A percentile compares a stretch with the other conserved stretches of the same genome.
Evolutionary conservation across 2,797 vertebrate species (phyloP).

Genomic region (Schizothorax lantsangensis): DNA sequence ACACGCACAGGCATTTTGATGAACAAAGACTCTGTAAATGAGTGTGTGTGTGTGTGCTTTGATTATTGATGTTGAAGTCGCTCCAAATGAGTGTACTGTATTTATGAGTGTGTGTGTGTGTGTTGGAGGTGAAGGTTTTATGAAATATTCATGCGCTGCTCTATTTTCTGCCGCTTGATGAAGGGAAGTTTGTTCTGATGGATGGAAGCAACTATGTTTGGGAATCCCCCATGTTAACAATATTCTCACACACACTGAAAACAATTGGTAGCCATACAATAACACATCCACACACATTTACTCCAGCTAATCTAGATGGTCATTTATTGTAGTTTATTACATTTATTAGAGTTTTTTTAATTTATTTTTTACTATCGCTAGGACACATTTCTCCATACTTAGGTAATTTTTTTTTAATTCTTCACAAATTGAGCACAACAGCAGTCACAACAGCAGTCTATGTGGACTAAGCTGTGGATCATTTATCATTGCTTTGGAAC

Average conservation of each 20-base stretch:
- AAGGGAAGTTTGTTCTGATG: slow-evolving; percentile 80
- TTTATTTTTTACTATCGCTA: not conserved
- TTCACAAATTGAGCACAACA: not conserved
- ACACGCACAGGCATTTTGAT: slow-evolving; percentile 43
- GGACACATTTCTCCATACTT: not conserved
- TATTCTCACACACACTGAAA: slow-evolving; percentile 38
- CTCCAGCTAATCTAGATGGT: not conserved
- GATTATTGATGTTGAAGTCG: slow-evolving; percentile 16
- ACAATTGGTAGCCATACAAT: slow-evolving; percentile 39
- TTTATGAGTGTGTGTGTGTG: slow-evolving; percentile 26
- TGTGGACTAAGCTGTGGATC: not conserved
- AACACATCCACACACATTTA: slow-evolving; percentile 31
- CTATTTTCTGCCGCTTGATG: slow-evolving; percentile 79
- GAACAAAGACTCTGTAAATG: slow-evolving; percentile 48
- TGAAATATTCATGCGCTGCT: slow-evolving; percentile 76
- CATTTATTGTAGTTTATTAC: not conserved
- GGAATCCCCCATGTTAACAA: slow-evolving; percentile 60
- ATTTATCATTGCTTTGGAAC: not conserved
- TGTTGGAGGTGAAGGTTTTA: slow-evolving; percentile 71
- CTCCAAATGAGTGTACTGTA: slow-evolving; percentile 3
- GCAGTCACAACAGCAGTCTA: not conserved
- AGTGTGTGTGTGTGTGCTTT: slow-evolving; percentile 22
- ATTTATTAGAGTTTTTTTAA: not conserved
- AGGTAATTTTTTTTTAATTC: not conserved
- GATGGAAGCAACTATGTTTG: slow-evolving; percentile 68